Percentiles rank a stretch among this genome's conserved stretches.
Conservation (phyloP, 2,888 invertebrate species). For the Rosalia funebris region DNA sequence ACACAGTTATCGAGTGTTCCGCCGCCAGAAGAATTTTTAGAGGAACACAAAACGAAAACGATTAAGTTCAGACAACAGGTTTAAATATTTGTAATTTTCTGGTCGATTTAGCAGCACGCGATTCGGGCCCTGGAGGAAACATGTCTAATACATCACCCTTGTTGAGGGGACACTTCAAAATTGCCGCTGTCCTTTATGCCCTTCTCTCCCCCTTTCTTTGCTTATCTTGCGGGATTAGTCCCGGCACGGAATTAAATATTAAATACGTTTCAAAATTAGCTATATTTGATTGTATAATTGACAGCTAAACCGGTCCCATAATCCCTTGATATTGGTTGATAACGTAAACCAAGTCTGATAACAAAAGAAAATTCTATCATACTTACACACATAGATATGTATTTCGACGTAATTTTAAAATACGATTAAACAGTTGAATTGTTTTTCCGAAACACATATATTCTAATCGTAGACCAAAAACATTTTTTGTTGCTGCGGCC, state of each 20-base stretch:
- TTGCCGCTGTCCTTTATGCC: conserved; percentile 49
- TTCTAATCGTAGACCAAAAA: too few relatives aligned
- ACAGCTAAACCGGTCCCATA: conserved; percentile 24
- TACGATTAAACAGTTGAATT: too few relatives aligned
- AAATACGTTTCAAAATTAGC: conserved; percentile 56
- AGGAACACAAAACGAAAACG: conserved; percentile 21
- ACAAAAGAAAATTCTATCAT: too few relatives aligned
- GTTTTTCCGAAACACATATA: too few relatives aligned
- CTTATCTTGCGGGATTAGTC: conserved; percentile 57
- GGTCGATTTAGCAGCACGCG: conserved; percentile 51
- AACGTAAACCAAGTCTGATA: too few relatives aligned
- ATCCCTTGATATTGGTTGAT: background rate
- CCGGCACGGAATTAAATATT: conserved; percentile 60
- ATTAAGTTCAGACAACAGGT: conserved; percentile 35
- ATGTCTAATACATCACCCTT: conserved; percentile 51
- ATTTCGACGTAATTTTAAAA: too few relatives aligned
- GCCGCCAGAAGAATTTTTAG: conserved; percentile 11
- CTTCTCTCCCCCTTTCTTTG: conserved; percentile 36
- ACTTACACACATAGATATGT: too few relatives aligned
- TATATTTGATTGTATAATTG: conserved; percentile 57
- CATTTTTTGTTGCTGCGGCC: too few relatives aligned
- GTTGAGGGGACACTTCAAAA: conserved; percentile 59
- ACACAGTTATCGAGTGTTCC: too few relatives aligned
- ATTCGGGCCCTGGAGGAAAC: conserved; percentile 47
- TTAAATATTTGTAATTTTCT: conserved; percentile 53